A percentile compares a stretch with the other conserved stretches of the same genome.
phyloP scores from a whole-genome alignment of 2,113 vertebrate genomes.

The Colinus virginianus region DNA sequence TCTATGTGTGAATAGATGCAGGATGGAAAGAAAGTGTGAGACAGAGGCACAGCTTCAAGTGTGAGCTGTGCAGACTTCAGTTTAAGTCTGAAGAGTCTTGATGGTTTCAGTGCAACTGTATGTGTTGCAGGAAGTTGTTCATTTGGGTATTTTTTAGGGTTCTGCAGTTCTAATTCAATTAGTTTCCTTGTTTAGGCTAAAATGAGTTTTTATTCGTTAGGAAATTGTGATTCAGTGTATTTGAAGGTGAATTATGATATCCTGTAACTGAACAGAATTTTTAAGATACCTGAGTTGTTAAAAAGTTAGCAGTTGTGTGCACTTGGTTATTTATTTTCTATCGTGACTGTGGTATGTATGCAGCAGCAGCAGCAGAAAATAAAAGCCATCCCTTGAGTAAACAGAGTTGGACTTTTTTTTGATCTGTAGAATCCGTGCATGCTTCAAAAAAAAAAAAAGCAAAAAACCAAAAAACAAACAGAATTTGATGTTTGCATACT shows the following conservation, averaged over 20 bases:
- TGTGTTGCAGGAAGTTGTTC: background rate
- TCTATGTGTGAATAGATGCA: rapidly evolving
- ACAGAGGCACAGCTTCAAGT: background rate
- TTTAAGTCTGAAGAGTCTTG: background rate
- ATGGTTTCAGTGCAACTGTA: background rate
- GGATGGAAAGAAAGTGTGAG: background rate
- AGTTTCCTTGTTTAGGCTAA: background rate
- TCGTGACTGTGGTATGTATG: background rate
- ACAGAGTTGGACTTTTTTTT: background rate
- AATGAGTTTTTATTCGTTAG: background rate
- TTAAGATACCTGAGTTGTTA: background rate
- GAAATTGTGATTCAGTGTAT: background rate
- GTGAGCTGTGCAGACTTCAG: background rate
- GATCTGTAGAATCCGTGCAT: background rate
- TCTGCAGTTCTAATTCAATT: background rate
- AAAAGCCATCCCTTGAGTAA: slow-evolving; percentile 2
- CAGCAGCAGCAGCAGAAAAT: background rate
- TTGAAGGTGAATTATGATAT: background rate
- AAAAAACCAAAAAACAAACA: background rate
- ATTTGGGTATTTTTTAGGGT: background rate
- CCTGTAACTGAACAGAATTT: background rate
- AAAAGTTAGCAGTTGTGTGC: background rate
- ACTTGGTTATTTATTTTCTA: background rate
- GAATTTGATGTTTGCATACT: rapidly evolving
- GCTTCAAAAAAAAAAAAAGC: background rate